These are phyloP conservation scores for Natrix natrix DNA, from an alignment of 2,797 vertebrate genomes.

Conservation along the genomic window DNA sequence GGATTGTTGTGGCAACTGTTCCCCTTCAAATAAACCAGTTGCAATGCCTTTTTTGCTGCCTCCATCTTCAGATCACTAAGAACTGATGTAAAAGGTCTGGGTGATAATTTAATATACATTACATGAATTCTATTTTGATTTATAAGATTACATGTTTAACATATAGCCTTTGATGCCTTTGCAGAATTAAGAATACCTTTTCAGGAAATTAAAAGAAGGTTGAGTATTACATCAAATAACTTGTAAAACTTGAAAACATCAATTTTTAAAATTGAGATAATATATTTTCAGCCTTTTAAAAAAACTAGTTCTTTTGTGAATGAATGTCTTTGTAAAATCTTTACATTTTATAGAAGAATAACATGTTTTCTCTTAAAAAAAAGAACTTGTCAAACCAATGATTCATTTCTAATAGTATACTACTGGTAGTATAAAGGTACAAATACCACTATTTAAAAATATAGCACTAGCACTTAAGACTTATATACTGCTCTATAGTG, in stretches of 20 bases:
- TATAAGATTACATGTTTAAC: not conserved
- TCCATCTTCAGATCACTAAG: not conserved
- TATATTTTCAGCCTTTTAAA: constrained; percentile 43
- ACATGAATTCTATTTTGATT: not conserved
- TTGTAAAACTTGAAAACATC: constrained; percentile 34
- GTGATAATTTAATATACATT: constrained; percentile 19
- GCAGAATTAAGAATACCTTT: not conserved
- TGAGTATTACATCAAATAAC: constrained; percentile 31
- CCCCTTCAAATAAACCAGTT: not conserved
- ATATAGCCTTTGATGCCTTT: not conserved
- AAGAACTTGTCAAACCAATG: constrained; percentile 22
- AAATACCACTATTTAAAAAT: not conserved
- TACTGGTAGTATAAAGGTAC: constrained; percentile 34
- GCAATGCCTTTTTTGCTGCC: not conserved
- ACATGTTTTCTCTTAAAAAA: constrained; percentile 19
- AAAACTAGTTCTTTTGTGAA: constrained; percentile 53
- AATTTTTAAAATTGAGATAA: constrained; percentile 37
- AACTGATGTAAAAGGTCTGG: not conserved
- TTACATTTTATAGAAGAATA: constrained; percentile 50
- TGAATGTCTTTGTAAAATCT: constrained; percentile 60
- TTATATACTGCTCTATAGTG: not conserved
- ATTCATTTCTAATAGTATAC: not conserved
- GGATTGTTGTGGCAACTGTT: not conserved
- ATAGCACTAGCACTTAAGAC: not conserved
- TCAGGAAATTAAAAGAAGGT: constrained; percentile 19